Evolutionary conservation across 2,888 invertebrate species (phyloP).

Genomic region (Trissoscelio sp.): DNA sequence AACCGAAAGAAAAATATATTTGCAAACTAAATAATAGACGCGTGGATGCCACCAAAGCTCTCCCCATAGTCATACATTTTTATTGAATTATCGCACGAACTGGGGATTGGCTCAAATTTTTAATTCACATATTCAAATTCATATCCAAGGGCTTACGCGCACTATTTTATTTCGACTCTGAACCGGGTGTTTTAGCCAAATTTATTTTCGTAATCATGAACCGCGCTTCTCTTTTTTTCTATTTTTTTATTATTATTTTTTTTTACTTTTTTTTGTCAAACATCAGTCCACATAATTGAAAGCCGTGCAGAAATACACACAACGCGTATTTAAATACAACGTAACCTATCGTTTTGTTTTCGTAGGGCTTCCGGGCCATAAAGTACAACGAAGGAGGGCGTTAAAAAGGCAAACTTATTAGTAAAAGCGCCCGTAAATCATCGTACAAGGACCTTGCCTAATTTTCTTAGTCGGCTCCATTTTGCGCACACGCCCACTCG

Average conservation of each 20-base stretch:
- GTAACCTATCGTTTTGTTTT: constrained; percentile 38
- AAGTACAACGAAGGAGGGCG: constrained; percentile 3
- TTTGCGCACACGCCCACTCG: constrained; percentile 33
- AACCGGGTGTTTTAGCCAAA: constrained; percentile 29
- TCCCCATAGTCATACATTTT: constrained; percentile 52
- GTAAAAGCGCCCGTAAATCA: constrained; percentile 49
- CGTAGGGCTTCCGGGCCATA: background rate
- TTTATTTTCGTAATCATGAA: constrained; percentile 37
- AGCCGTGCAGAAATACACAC: background rate
- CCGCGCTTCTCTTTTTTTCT: constrained; percentile 1
- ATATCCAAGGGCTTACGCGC: constrained; percentile 33
- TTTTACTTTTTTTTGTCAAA: constrained; percentile 16
- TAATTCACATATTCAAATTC: constrained; percentile 59
- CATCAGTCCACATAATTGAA: constrained; percentile 30
- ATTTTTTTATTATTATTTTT: background rate
- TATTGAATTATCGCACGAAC: constrained; percentile 50
- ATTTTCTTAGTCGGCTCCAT: constrained; percentile 36
- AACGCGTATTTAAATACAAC: background rate
- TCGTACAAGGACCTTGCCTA: constrained; percentile 36
- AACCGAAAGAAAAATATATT: constrained; percentile 46
- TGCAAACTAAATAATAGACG: constrained; percentile 50
- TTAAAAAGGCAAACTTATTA: constrained; percentile 49
- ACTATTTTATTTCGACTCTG: constrained; percentile 24
- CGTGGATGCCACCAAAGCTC: constrained; percentile 2
- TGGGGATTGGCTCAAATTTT: constrained; percentile 50